Percentiles rank a stretch among this genome's conserved stretches.
These are phyloP conservation scores for Phaethon lepturus DNA, from an alignment of 2,113 vertebrate genomes.

Conservation along the genomic window DNA sequence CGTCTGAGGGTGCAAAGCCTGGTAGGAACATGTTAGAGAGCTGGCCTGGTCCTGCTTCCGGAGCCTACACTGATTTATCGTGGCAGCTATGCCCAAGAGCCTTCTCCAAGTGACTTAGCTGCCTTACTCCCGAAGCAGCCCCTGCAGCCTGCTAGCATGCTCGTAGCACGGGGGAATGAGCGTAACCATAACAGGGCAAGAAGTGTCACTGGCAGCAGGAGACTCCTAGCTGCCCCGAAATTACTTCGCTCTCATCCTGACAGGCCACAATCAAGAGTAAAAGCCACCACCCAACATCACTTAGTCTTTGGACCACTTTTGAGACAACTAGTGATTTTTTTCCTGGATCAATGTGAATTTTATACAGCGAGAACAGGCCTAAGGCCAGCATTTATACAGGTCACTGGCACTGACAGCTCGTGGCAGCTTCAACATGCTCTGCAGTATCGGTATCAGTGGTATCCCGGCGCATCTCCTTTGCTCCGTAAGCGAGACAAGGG, in stretches of 20 bases:
- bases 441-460: no score
- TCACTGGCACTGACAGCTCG: neutral
- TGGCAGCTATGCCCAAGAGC: neutral
- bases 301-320: neutral
- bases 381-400: neutral
- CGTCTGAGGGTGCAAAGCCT: neutral
- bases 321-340: neutral
- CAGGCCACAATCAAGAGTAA: neutral
- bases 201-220: neutral
- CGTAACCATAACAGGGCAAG: accelerated
- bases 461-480: neutral
- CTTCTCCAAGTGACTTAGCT: neutral
- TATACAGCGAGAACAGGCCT: neutral
- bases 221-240: neutral
- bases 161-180: neutral
- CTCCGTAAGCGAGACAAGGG: neutral
- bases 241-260: neutral
- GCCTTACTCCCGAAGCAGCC: neutral
- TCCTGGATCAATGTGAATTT: neutral
- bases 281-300: neutral
- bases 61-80: neutral
- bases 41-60: neutral
- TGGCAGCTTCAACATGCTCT: neutral
- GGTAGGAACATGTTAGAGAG: neutral
- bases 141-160: neutral